Evolutionary conservation across 2,888 invertebrate species (phyloP).

Genomic region (Leptinotarsa juncta): DNA sequence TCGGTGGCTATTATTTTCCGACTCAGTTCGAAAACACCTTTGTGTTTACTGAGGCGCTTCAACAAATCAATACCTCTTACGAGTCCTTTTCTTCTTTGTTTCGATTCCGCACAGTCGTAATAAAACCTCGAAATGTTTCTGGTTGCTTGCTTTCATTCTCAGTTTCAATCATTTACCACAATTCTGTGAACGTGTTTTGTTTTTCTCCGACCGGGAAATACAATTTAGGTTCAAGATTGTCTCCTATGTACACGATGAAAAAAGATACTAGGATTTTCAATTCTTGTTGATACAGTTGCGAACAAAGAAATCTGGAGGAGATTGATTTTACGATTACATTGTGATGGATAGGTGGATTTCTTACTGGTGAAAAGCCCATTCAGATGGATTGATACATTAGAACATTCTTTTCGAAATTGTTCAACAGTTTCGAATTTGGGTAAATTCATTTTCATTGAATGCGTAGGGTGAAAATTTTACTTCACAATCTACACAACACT

Average conservation of each 20-base stretch:
- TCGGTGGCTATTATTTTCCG: background rate
- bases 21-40: background rate
- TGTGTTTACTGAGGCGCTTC: background rate
- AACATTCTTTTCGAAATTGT: no score
- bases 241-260: background rate
- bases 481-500: no score
- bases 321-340: no score
- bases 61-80: background rate
- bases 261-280: background rate
- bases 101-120: background rate
- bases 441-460: no score
- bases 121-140: conserved; percentile 2
- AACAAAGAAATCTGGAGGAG: no score
- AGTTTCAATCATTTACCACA: background rate
- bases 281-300: no score
- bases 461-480: no score
- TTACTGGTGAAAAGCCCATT: no score
- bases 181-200: background rate
- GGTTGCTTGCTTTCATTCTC: background rate
- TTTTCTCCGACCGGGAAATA: background rate
- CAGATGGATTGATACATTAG: no score
- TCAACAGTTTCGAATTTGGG: no score
- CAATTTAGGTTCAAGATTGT: conserved; percentile 1
- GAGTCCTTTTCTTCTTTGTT: background rate
- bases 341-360: no score